These are phyloP conservation scores for Mustela nigripes DNA, from an alignment of 2,113 vertebrate species.

Conservation along the genomic window DNA sequence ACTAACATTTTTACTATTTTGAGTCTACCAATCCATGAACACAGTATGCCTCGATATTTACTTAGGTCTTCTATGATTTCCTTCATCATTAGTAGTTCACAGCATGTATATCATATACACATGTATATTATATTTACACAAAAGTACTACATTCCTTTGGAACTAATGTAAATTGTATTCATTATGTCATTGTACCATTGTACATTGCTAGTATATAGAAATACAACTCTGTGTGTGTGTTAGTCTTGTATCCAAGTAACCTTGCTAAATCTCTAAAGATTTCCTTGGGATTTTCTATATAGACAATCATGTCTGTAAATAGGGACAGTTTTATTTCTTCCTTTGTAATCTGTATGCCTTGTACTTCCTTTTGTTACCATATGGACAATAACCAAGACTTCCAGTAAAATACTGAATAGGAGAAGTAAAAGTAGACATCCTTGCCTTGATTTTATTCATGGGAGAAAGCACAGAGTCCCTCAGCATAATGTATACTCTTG, in stretches of 20 bases:
- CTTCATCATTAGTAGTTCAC: background rate
- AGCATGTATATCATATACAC: background rate
- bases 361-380: background rate
- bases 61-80: background rate
- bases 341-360: background rate
- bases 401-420: background rate
- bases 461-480: background rate
- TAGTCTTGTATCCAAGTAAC: background rate
- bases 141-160: background rate
- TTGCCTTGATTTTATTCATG: background rate
- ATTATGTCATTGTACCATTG: background rate
- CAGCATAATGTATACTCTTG: background rate
- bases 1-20: background rate
- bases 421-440: background rate
- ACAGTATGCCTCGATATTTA: background rate
- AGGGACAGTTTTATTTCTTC: conserved; percentile 12
- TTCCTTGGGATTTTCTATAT: background rate
- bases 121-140: background rate
- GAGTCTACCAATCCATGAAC: background rate
- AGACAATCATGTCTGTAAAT: background rate
- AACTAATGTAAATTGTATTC: background rate
- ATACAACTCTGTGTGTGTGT: background rate
- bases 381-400: background rate
- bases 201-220: background rate
- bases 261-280: background rate